Evolutionary conservation across 2,797 vertebrate species (phyloP).

Genomic region (Pseudocheirus occidentalis): DNA sequence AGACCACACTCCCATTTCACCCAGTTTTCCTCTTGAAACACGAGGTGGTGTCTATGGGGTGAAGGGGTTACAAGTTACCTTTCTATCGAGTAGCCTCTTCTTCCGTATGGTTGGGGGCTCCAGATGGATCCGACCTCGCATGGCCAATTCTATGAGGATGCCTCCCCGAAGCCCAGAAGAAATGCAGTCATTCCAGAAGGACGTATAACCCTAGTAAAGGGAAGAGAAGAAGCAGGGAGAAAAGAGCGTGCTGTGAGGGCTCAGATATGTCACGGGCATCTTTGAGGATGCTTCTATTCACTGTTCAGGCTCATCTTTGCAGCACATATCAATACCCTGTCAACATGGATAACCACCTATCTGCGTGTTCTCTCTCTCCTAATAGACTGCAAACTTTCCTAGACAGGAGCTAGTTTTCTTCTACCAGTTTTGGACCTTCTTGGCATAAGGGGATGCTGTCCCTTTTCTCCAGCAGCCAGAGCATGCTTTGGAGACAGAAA

Average conservation of each 20-base stretch:
- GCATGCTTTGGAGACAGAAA: background rate
- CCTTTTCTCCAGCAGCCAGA: background rate
- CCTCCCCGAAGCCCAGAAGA: constrained; percentile 88
- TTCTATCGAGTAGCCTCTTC: constrained; percentile 87
- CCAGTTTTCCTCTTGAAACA: background rate
- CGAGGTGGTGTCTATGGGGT: background rate
- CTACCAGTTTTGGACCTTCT: background rate
- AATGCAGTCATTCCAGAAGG: constrained; percentile 93
- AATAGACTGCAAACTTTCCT: background rate
- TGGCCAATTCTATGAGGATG: constrained; percentile 88
- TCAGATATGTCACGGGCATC: background rate
- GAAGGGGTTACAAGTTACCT: constrained; percentile 76
- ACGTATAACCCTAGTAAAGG: constrained; percentile 88
- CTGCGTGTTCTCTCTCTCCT: background rate
- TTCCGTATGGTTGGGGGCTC: constrained; percentile 86
- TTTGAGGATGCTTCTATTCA: background rate
- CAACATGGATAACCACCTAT: too few relatives aligned
- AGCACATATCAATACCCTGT: background rate
- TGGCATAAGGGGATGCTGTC: background rate
- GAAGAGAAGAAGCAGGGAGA: constrained; percentile 29
- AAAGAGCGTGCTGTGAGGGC: constrained; percentile 52
- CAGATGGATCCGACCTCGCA: constrained; percentile 86
- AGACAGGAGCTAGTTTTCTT: background rate
- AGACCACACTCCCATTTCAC: background rate
- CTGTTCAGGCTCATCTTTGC: constrained; percentile 2